Base-by-base conservation (phyloP, 53 echinoderm and acorn worm species). In the Echinarachnius parma region DNA sequence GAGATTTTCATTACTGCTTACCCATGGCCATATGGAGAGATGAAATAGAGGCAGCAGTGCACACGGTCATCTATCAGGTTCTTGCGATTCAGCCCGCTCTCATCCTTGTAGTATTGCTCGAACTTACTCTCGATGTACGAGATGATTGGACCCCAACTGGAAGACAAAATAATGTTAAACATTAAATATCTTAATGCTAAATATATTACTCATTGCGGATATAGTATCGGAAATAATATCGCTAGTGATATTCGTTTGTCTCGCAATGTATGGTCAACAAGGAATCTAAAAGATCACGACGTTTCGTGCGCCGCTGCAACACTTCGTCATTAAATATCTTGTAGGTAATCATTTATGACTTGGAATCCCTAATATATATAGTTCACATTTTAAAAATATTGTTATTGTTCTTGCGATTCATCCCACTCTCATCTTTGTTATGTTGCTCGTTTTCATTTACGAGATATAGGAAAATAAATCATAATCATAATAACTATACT, bases 1-100 rank as follows among this genome's bases (percentile, higher is more conserved):
- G n/a, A n/a, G n/a, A n/a, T n/a, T n/a, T n/a, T n/a, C n/a, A 62
- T 52, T 13, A 14, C 11, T 13, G 15, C 90, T 90, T 85, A 95
- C 96, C 96, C 96, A 65, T 90, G 96, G 37, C 96, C 95, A 20
- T 84, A 87, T 4, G 96, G 96, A 28, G 96, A 95, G 49, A 95
- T 87, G 48, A 94, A 95, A 61, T 95, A 95, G 42, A 95, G 82
- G 55, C 96, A 95, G 57, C 96, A 95, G 60, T 95, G 96, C 7
- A 95, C 87, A 34, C 96, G 59, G 64, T 95, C 86, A 82, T 95
- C 96, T 21, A 91, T 79, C 31, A 95, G 84, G 49, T 95, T 84
- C 32, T 82, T 86, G 28, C 96, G 69, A 55, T 95, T 95, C 69
- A 94, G 55, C 34, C 96, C 96, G 36, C 96, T 95, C 61, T 95